Evolutionary conservation across 2,888 invertebrate genomes (phyloP).

Genomic region (Pimpla rufipes): DNA sequence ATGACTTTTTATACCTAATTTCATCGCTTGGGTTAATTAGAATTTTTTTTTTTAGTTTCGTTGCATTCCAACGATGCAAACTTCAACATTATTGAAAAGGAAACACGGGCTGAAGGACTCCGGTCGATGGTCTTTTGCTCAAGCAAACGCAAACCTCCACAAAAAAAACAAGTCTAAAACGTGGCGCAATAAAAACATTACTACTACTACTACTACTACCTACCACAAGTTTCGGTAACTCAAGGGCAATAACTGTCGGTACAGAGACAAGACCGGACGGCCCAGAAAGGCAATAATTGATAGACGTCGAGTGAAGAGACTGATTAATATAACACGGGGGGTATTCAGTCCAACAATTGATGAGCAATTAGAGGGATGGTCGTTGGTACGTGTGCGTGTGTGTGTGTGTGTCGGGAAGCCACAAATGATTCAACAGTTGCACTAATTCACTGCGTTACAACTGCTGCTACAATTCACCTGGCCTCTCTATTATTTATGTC

Average conservation of each 20-base stretch:
- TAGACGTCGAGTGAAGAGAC: constrained; percentile 12
- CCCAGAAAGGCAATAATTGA: constrained; percentile 23
- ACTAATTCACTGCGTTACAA: constrained; percentile 64
- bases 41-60: no score
- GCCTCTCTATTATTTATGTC: constrained; percentile 65
- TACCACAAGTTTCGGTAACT: no score
- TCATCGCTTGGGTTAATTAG: no score
- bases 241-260: background rate
- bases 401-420: background rate
- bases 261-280: background rate
- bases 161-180: no score
- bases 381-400: background rate
- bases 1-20: no score
- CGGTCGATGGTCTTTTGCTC: no score
- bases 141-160: no score
- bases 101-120: no score
- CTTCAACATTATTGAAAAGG: no score
- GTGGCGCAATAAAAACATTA: no score
- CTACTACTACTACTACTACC: no score
- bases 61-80: no score
- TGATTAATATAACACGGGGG: constrained; percentile 32
- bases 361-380: constrained; percentile 45
- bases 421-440: constrained; percentile 62
- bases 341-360: constrained; percentile 33
- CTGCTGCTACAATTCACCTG: constrained; percentile 33